Evolutionary conservation across 2,888 invertebrate genomes (phyloP), one percentile per base, ranked within the genome.

Genomic region (Ametastegia equiseti): DNA sequence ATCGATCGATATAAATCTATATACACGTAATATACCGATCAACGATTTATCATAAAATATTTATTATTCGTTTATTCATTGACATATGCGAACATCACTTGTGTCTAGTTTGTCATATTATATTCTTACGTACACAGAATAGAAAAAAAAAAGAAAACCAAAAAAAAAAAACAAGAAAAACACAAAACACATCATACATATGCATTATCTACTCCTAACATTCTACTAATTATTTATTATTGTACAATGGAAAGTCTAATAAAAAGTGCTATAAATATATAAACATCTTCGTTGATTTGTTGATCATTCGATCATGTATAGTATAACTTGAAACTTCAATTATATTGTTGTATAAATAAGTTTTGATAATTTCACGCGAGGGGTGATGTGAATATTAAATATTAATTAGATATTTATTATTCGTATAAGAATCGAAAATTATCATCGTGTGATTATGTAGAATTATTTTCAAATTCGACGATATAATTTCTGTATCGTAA

Each of bases 191-290:
- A 50, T 65, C 81, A 83, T 50, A 80, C 81, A 82, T 81, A 82
- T 80, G 81, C 57, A 83, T 78, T 78, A 78, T 80, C 85, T 82
- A 82, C 75, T 65, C 84, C 85, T 88, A 88, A 89, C 88, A 85
- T 86, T 86, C 86, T 88, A 90, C 87, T 89, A 90, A 90, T 90
- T 88, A 89, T 89, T 89, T 89, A 90, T 89, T 89, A 89, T 89
- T 90, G 90, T 90, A 90, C 86, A 88, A 90, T 89, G 87, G 86
- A 89, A 89, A 86, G 85, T 85, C 86, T 85, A 90, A 90, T 89
- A 89, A 90, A 90, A 89, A 87, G 86, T 89, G 86, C 87, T 88
- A 85, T 84, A 86, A 88, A 81, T 86, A 88, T 87, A 83, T 84
- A 82, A 83, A 81, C 80, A 80, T 84, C 80, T 82, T 82, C 81